Conservation (phyloP, 2,888 invertebrate species). For the Drepanosiphum platanoidis region DNA sequence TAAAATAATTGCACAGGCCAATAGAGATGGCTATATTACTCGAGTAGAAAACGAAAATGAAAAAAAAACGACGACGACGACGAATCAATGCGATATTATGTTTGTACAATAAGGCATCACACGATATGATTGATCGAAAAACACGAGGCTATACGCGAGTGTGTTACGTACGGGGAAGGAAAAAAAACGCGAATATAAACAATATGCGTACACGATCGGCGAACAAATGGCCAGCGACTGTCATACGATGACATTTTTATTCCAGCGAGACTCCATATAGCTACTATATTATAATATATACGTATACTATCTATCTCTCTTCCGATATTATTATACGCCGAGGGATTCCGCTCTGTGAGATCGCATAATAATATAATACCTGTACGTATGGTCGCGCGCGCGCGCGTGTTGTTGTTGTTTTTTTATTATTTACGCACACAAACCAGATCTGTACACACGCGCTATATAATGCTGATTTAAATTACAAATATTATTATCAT, state of each 20-base stretch:
- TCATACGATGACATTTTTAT: conserved; percentile 53
- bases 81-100: no score
- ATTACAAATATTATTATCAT: conserved; percentile 54
- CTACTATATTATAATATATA: no score
- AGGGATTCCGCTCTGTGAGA: not conserved
- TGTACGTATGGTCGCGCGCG: not conserved
- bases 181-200: not conserved
- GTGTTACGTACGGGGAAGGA: not conserved
- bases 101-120: no score
- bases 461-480: conserved; percentile 48
- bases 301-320: no score
- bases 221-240: conserved; percentile 39
- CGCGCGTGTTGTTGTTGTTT: no score
- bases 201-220: conserved; percentile 18
- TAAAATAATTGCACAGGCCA: no score
- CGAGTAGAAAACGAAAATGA: no score
- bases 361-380: no score
- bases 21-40: no score
- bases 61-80: no score
- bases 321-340: conserved; percentile 7
- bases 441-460: conserved; percentile 51
- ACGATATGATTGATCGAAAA: conserved; percentile 30
- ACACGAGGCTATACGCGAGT: not conserved
- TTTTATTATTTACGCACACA: conserved; percentile 31
- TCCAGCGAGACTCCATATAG: conserved; percentile 13